Percentiles rank a stretch among this genome's conserved stretches.
phyloP scores from a whole-genome alignment of 1,140 invertebrate genomes.

The Calosoma granatense region DNA sequence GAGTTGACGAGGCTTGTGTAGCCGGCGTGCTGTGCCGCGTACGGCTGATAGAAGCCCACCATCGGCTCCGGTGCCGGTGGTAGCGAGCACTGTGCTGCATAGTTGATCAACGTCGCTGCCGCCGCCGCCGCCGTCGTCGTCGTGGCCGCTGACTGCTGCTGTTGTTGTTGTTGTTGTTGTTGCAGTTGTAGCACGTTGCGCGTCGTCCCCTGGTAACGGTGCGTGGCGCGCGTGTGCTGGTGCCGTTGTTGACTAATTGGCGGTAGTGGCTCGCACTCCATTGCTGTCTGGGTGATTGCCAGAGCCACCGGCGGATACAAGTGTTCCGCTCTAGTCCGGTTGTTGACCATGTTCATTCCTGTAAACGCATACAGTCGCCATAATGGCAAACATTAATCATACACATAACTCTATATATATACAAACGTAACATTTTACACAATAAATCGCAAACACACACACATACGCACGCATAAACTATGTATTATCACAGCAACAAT shows the following conservation, averaged over 20 bases:
- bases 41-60: constrained; percentile 11
- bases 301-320: neutral
- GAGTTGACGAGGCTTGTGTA: neutral
- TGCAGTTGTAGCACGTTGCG: neutral
- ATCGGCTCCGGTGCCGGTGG: neutral
- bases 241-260: neutral
- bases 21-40: constrained; percentile 5
- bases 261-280: constrained; percentile 8
- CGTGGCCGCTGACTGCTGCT: neutral
- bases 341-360: constrained; percentile 1
- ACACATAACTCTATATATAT: too few relatives aligned
- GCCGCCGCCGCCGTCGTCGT: neutral
- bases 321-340: neutral
- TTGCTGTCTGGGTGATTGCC: constrained; percentile 1
- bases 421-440: too few relatives aligned
- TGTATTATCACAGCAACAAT: too few relatives aligned
- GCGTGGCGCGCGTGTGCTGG: neutral
- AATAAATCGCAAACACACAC: too few relatives aligned
- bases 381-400: too few relatives aligned
- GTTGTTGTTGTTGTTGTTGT: neutral
- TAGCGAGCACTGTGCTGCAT: neutral
- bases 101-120: neutral
- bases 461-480: too few relatives aligned
- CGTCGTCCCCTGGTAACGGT: neutral
- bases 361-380: too few relatives aligned